Evolutionary conservation across 2,113 vertebrate species (phyloP), one percentile per base, ranked within the genome.

Genomic region (Acrocephalus kingi): DNA sequence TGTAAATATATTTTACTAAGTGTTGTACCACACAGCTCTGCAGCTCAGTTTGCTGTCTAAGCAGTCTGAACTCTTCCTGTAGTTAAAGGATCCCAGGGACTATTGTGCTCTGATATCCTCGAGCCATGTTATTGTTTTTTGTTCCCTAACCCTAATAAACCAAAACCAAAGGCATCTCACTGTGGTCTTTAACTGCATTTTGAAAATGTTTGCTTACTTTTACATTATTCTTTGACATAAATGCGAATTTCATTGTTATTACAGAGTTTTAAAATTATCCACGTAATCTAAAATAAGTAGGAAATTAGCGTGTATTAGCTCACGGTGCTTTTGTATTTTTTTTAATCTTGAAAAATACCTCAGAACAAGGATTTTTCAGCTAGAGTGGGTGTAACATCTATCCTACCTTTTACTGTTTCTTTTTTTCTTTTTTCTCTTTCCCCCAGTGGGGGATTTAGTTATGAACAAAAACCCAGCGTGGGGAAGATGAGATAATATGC

Each of bases 41-140:
- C 56, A 79, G 35, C 48, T 87, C 56, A 90, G 3, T 49, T 87
- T 92, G 55, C 67, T 93, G 33, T 54, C 25, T 23, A 31, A 72
- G 46, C 78, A 76, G 46, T 39, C 43, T 8, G 8, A 74, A 39
- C 43, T 74, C 61, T 62, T 43, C 25, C 37, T 55, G 56, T 28
- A 77, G 27, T 37, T 75, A 69, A 45, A 87, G 51, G 41, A 88
- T 87, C 59, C 48, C 63, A 27, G 72, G 51, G 30, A 55, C 23
- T 85, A 2, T 45, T 72, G n/a, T 82, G 45, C 25, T 92, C 63
- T 69, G 17, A 27, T 68, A 52, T 43, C 55, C 46, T 84, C 0
- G 0, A 73, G 37, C 80, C 1, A 0, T 7, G 9, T 25, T 71
- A 27, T 0, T 85, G 27, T 11, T 63, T 78, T 83, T 84, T 20